Evolutionary conservation across 2,888 invertebrate genomes (phyloP), one percentile per base, ranked within the genome.

Genomic region (Ceraclea dissimilis): DNA sequence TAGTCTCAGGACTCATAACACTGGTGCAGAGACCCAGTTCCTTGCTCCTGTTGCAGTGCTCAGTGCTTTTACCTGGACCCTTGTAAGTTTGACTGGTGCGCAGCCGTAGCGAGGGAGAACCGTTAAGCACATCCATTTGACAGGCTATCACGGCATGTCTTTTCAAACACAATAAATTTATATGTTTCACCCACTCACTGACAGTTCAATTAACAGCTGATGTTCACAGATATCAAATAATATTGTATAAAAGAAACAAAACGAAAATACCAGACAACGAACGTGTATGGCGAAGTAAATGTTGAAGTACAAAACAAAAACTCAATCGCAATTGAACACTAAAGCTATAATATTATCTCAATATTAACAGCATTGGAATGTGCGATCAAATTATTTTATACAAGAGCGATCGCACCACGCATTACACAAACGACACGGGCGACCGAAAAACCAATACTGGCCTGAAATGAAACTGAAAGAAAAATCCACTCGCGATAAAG

Each of bases 1-100:
- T 80, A 8, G 81, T 83, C 69, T 82, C 82, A 57, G 80, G 78
- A 17, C 86, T 85, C 86, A 86, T 86, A 6, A 78, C 82, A 74
- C 84, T 85, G n/a, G 86, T 83, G 67, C 85, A 82, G 67, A 77
- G 70, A 66, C 79, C 73, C 65, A 80, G 76, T 66, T 81, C 81
- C 66, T 79, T 75, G 66, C 33, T 60, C 47, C 75, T 73, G 66
- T 21, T 34, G 43, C 33, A 46, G 66, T 50, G 48, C 18, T 43
- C 43, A 20, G 49, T 48, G 16, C 49, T 52, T 44, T 46, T 58
- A 39, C 55, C 55, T 10, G 31, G 22, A 46, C 52, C 47, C 47
- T 21, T 22, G 44, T 34, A 48, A 46, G 21, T 47, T 33, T 48
- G 49, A 34, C 26, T 51, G 49, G 58, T 52, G 56, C 53, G 56